Percentiles rank a stretch among this genome's conserved stretches.
Evolutionary conservation across 2,888 invertebrate species (phyloP).

Genomic region (Sceliomorpha sp.): DNA sequence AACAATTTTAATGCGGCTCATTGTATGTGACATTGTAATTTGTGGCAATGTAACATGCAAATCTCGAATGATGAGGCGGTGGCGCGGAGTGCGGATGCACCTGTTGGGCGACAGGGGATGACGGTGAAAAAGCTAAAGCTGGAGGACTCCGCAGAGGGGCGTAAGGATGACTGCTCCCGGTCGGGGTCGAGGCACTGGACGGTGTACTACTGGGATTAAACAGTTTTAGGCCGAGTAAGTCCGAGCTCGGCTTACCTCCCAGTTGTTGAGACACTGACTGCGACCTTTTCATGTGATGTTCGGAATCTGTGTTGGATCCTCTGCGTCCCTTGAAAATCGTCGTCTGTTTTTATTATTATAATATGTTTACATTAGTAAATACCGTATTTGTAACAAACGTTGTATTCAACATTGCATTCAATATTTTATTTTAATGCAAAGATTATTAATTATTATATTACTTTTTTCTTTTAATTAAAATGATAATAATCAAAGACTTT

Average conservation of each 20-base stretch:
- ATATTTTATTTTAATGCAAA: too few species aligned
- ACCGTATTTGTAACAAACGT: too few species aligned
- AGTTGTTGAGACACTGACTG: slow-evolving; percentile 89
- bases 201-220: slow-evolving; percentile 88
- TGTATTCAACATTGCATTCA: too few species aligned
- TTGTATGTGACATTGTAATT: too few species aligned
- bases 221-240: slow-evolving; percentile 89
- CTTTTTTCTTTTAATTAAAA: too few species aligned
- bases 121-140: slow-evolving; percentile 74
- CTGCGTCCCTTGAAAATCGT: slow-evolving; percentile 82
- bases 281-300: slow-evolving; percentile 85
- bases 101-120: slow-evolving; percentile 71
- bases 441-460: too few species aligned
- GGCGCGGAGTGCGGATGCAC: slow-evolving; percentile 75
- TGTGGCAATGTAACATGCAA: slow-evolving; percentile 79
- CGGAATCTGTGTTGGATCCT: slow-evolving; percentile 86
- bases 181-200: slow-evolving; percentile 89
- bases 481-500: too few species aligned
- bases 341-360: slow-evolving; percentile 44
- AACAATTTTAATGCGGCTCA: too few species aligned
- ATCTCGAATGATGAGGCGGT: slow-evolving; percentile 77
- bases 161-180: slow-evolving; percentile 88
- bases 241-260: slow-evolving; percentile 88
- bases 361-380: slow-evolving; percentile 5
- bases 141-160: slow-evolving; percentile 89